Evolutionary conservation across 2,113 vertebrate species (phyloP), one percentile per base, ranked within the genome.

Genomic region (Callocephalon fimbriatum): DNA sequence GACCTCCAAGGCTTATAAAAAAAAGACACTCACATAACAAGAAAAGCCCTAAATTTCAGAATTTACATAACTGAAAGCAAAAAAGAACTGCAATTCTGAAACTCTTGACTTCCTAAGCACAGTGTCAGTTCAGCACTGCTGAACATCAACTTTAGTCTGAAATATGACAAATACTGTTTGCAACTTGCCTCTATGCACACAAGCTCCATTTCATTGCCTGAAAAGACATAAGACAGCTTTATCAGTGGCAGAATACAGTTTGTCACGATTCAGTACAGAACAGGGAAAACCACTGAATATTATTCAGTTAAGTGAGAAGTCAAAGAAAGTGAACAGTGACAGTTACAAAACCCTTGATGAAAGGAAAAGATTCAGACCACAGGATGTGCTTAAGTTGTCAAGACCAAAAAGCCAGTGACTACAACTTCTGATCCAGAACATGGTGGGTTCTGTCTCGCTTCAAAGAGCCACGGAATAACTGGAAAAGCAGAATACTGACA

Each of bases 21-120:
- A 78, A 70, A 16, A 66, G 21, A 19, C 21, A 37, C 18, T 61
- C 15, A 53, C 2, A 21, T 1, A 6, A 48, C 31, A 7, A 91
- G 38, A 86, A 92, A 86, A 79, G 10, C 21, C n/a, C 25, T 65
- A 62, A 42, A 37, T 35, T 40, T 80, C 42, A 58, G 9, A 20
- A 76, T 35, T 47, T 66, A 31, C 2, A 0, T 50, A 92, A 86
- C 32, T 40, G 62, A 90, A 86, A 53, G 48, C 18, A 85, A 77
- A 44, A 72, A 18, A 74, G 11, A 95, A 79, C 7, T 77, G 38
- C 25, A 84, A 91, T 73, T 78, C 35, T 94, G 75, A 66, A 50
- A 27, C 5, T 47, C 21, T 66, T 48, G 27, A 38, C n/a, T 88
- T 86, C 50, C 26, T 35, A 88, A 78, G 66, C 63, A 73, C 31